phyloP scores from a whole-genome alignment of 2,113 vertebrate species.

The Speoplatyrhinus poulsoni region DNA sequence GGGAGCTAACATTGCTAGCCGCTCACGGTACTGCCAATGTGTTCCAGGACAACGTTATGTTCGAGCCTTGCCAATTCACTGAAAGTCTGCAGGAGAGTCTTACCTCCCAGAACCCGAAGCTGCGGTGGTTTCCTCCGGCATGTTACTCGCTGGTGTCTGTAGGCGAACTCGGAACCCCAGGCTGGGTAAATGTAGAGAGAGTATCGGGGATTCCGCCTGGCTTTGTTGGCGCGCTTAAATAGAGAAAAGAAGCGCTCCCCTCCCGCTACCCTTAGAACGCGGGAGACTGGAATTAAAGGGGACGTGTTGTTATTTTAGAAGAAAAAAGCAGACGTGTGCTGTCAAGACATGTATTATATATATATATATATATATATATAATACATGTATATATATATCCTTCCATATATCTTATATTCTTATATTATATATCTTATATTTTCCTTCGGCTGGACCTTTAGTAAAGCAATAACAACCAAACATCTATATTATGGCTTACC shows the following conservation, averaged over 20 bases:
- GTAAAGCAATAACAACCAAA: too few relatives aligned
- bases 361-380: too few relatives aligned
- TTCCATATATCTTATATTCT: too few relatives aligned
- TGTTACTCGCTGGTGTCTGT: slow-evolving; percentile 21
- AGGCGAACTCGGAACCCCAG: neutral
- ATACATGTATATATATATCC: too few relatives aligned
- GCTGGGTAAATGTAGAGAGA: neutral
- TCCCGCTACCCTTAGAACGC: slow-evolving; percentile 76
- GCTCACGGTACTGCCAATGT: neutral
- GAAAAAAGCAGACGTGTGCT: neutral
- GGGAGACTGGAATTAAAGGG: slow-evolving; percentile 77
- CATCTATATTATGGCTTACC: too few relatives aligned
- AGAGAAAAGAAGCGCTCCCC: slow-evolving; percentile 61
- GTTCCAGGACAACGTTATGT: neutral
- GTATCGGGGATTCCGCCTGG: neutral
- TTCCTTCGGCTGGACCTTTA: too few relatives aligned
- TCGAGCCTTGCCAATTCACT: neutral
- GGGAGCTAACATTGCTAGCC: neutral
- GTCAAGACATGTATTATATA: too few relatives aligned
- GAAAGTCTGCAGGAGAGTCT: slow-evolving; percentile 9
- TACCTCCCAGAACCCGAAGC: slow-evolving; percentile 67
- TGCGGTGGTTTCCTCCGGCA: slow-evolving; percentile 74
- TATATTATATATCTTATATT: too few relatives aligned
- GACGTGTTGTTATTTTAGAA: slow-evolving; percentile 32
- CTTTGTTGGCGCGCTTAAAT: slow-evolving; percentile 82